phyloP scores from a whole-genome alignment of 2,888 invertebrate species.

The Cephus runcator region DNA sequence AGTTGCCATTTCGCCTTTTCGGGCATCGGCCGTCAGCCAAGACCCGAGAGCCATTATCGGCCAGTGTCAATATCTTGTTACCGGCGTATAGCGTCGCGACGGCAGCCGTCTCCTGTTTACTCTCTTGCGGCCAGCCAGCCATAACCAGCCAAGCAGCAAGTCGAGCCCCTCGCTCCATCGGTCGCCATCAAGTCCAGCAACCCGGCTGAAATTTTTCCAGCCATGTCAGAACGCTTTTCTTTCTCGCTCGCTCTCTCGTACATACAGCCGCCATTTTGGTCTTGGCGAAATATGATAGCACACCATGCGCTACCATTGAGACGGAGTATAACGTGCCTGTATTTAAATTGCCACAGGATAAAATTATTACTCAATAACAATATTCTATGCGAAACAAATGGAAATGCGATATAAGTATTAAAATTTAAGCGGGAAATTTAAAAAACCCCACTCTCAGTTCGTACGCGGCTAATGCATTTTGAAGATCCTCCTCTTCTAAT shows the following conservation, averaged over 20 bases:
- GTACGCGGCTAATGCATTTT: not conserved
- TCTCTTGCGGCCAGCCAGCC: conserved; percentile 41
- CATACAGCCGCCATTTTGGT: not conserved
- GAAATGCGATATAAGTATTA: no score
- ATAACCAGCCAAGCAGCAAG: conserved; percentile 6
- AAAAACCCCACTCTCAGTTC: not conserved
- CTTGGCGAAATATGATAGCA: not conserved
- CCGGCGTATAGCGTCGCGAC: conserved; percentile 47
- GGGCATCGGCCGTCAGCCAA: conserved; percentile 39
- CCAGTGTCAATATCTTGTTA: conserved; percentile 60
- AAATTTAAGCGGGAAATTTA: not conserved
- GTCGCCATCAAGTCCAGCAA: not conserved
- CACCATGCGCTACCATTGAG: not conserved
- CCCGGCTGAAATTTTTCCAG: not conserved
- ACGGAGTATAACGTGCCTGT: not conserved
- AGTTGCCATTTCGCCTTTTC: conserved; percentile 47
- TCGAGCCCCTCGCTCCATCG: not conserved
- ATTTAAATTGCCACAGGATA: not conserved
- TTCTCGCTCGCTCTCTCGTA: not conserved
- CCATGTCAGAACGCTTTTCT: not conserved
- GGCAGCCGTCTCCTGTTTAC: conserved; percentile 54
- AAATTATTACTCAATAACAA: not conserved
- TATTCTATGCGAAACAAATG: not conserved
- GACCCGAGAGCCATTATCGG: conserved; percentile 53
- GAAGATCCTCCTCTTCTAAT: not conserved